These are phyloP conservation scores for Pomatostomus ruficeps DNA, from an alignment of 2,113 vertebrate genomes.

Conservation along the genomic window DNA sequence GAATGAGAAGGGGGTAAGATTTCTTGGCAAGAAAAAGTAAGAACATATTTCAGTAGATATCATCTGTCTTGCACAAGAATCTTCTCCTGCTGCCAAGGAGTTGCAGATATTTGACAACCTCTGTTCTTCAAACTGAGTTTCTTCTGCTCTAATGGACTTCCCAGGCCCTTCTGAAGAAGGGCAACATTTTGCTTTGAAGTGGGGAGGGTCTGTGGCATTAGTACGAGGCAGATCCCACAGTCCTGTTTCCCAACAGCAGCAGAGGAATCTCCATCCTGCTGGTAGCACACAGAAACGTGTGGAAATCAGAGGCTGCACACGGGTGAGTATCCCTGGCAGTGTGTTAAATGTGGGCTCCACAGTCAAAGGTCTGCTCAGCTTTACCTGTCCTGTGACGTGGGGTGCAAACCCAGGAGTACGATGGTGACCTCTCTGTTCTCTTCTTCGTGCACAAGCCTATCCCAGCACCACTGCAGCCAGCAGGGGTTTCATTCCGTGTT, in stretches of 20 bases:
- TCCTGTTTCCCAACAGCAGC: background rate
- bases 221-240: background rate
- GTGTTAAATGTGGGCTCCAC: background rate
- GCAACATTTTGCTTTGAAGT: background rate
- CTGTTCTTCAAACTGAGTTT: conserved; percentile 5
- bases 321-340: background rate
- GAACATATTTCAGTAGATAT: conserved; percentile 60
- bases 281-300: background rate
- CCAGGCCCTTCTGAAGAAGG: background rate
- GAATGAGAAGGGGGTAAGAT: conserved; percentile 52
- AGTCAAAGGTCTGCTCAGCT: background rate
- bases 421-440: background rate
- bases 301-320: background rate
- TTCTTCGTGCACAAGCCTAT: background rate
- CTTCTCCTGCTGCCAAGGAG: conserved; percentile 54
- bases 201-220: background rate
- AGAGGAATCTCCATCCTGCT: background rate
- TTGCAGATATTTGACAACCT: conserved; percentile 49
- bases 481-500: background rate
- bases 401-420: background rate
- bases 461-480: background rate
- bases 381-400: background rate
- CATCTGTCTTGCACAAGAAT: conserved; percentile 66
- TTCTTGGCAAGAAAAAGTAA: conserved; percentile 53
- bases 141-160: conserved; percentile 31